These are phyloP conservation scores for Serranus cabrilla DNA, from an alignment of 2,797 vertebrate genomes.

Conservation along the genomic window DNA sequence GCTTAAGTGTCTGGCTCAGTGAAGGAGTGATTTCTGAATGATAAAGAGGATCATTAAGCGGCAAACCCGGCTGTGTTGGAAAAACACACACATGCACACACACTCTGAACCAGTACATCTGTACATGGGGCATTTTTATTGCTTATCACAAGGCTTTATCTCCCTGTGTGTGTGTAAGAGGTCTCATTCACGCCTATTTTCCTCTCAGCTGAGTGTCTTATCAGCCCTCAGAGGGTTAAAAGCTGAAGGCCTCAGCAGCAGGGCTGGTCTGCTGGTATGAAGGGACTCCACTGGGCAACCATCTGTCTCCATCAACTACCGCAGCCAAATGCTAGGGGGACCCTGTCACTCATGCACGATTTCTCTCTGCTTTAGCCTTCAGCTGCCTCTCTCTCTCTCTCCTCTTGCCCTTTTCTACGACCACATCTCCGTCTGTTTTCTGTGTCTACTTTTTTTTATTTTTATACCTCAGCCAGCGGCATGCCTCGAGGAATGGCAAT, in stretches of 20 bases:
- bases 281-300: constrained; percentile 72
- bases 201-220: constrained; percentile 47
- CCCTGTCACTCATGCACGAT: constrained; percentile 59
- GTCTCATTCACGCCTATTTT: constrained; percentile 48
- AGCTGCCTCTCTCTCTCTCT: constrained; percentile 18
- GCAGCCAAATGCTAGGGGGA: constrained; percentile 61
- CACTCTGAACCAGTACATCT: constrained; percentile 5
- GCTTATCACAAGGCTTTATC: constrained; percentile 2
- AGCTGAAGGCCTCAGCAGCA: constrained; percentile 64
- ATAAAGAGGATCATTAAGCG: constrained; percentile 47
- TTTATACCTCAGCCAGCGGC: neutral
- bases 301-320: constrained; percentile 69
- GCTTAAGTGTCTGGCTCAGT: constrained; percentile 39
- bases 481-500: neutral
- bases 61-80: constrained; percentile 11
- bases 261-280: constrained; percentile 65
- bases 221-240: constrained; percentile 70
- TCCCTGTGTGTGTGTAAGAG: constrained; percentile 12
- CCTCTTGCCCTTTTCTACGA: constrained; percentile 18
- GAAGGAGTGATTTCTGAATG: constrained; percentile 40
- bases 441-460: constrained; percentile 13
- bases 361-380: constrained; percentile 50
- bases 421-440: constrained; percentile 32
- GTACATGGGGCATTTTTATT: neutral
- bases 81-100: constrained; percentile 10